Evolutionary conservation across 2,113 vertebrate genomes (phyloP).

Genomic region (Bufo bufo): DNA sequence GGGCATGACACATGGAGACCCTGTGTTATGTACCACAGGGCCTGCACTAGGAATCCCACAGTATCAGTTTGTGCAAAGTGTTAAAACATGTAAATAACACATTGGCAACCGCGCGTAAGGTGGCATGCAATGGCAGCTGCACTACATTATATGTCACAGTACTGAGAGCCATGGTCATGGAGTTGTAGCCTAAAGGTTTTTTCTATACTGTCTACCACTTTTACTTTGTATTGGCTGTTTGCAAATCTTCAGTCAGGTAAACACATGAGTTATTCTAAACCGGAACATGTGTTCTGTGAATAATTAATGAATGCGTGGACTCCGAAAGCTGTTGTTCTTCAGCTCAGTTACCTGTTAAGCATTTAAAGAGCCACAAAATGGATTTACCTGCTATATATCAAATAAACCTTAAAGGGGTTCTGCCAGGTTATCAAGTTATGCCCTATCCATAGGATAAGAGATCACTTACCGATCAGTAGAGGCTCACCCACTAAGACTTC

Average conservation of each 20-base stretch:
- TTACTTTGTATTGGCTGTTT: background rate
- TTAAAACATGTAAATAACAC: too few relatives aligned
- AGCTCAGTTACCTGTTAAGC: background rate
- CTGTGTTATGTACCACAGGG: too few relatives aligned
- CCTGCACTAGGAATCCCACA: too few relatives aligned
- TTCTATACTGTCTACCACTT: background rate
- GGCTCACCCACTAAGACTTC: too few relatives aligned
- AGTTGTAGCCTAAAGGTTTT: background rate
- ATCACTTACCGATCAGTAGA: too few relatives aligned
- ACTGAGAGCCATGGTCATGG: background rate
- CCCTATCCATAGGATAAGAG: too few relatives aligned
- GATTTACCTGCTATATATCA: background rate
- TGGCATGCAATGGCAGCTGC: background rate
- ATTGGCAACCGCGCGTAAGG: too few relatives aligned
- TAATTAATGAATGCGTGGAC: conserved; percentile 10
- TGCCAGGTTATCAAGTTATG: too few relatives aligned
- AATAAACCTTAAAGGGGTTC: background rate
- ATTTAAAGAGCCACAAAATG: background rate
- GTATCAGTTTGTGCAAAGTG: too few relatives aligned
- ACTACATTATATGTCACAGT: background rate
- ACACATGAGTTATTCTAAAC: conserved; percentile 1
- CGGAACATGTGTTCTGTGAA: conserved; percentile 13
- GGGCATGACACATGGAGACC: too few relatives aligned
- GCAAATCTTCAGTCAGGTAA: background rate
- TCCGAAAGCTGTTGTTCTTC: background rate